Evolutionary conservation across 2,797 vertebrate species (phyloP), one percentile per base, ranked within the genome.

Genomic region (Gadopsis marmoratus): DNA sequence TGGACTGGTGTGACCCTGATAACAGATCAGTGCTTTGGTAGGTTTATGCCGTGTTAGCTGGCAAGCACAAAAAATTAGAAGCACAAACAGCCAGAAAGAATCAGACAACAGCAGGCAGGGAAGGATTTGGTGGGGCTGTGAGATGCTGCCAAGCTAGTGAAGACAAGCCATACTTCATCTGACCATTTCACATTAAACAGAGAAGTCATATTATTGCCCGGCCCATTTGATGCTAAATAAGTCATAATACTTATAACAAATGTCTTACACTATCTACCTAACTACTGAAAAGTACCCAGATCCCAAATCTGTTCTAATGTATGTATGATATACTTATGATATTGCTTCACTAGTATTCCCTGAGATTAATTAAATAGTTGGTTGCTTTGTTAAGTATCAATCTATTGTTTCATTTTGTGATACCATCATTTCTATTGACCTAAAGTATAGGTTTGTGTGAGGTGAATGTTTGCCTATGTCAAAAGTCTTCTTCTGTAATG

Each of bases 21-120:
- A 62, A 73, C 65, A 73, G 72, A 60, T 73, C 48, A 29, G 55
- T 56, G 74, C 83, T 74, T 54, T 74, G 59, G 41, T 81, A 11
- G 71, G 62, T 88, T 85, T 71, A 31, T 68, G 75, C 75, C 69
- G 58, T n/a, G 58, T 29, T 77, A 35, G 66, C 71, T 76, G 71
- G 74, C 76, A 70, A 74, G 65, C 74, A 56, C 45, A 17, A 79
- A 87, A 69, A 76, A 82, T 87, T 78, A 83, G 71, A 85, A 47
- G 81, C 64, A 59, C 69, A 82, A 80, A 82, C 33, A 67, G 83
- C 64, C 84, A 81, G 47, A 50, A 47, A 71, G 69, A 82, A 61
- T 74, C 68, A 82, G 81, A 81, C 86, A 84, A 79, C 76, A 84
- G 74, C 72, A 77, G 81, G 84, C 72, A 76, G 69, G 65, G 75